Percentiles rank a stretch among this genome's conserved stretches.
phyloP scores from a whole-genome alignment of 1,140 invertebrate genomes.

The Drosophila bocki region DNA sequence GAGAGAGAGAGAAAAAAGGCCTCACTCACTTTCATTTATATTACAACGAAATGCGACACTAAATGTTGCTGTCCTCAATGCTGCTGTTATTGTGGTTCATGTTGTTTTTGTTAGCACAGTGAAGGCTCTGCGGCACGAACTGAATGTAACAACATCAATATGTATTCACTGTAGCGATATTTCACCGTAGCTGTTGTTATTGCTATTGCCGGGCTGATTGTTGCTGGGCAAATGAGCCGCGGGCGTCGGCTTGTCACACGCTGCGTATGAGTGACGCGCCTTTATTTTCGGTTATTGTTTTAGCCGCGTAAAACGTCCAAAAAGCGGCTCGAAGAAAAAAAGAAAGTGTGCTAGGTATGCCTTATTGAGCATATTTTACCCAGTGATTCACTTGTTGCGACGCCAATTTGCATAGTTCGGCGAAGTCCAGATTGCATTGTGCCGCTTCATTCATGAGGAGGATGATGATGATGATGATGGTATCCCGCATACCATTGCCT shows the following conservation, averaged over 20 bases:
- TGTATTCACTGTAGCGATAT: background rate
- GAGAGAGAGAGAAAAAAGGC: constrained; percentile 25
- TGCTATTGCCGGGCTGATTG: constrained; percentile 53
- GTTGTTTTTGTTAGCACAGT: constrained; percentile 12
- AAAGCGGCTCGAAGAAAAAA: constrained; percentile 44
- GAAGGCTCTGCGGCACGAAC: background rate
- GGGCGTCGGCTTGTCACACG: constrained; percentile 75
- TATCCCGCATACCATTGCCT: constrained; percentile 23
- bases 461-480: constrained; percentile 34
- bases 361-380: constrained; percentile 37
- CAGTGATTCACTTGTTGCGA: constrained; percentile 69
- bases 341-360: constrained; percentile 76
- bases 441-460: constrained; percentile 51
- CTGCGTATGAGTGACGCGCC: constrained; percentile 82
- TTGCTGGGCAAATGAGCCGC: constrained; percentile 61
- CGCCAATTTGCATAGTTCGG: constrained; percentile 63
- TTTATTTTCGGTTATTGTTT: constrained; percentile 83
- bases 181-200: constrained; percentile 6
- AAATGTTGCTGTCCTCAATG: constrained; percentile 67
- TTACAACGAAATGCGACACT: constrained; percentile 81
- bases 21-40: constrained; percentile 82
- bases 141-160: background rate
- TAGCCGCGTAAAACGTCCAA: constrained; percentile 66
- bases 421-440: constrained; percentile 36
- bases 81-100: constrained; percentile 32